Percentiles rank a stretch among this genome's conserved stretches.
Conservation (phyloP, 2,113 vertebrate species). For the Neotragus moschatus region DNA sequence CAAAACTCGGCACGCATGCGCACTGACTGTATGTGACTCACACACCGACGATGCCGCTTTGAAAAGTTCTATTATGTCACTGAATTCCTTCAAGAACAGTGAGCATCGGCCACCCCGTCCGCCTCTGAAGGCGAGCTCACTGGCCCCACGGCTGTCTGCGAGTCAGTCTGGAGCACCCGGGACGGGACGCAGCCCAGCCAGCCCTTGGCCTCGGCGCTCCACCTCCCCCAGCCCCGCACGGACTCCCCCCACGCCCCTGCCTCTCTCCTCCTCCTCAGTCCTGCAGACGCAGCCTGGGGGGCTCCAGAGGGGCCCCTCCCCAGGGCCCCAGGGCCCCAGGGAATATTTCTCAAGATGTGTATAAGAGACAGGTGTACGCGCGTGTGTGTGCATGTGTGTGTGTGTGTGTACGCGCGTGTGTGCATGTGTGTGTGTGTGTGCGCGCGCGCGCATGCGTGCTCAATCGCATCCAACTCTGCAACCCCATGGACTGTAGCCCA, state of each 20-base stretch:
- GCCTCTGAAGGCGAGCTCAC: not conserved
- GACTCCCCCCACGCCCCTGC: not conserved
- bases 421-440: too few relatives aligned
- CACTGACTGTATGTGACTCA: not conserved
- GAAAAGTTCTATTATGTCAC: not conserved
- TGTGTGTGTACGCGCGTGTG: accelerated
- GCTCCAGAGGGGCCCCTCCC: not conserved
- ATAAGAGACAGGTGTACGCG: too few relatives aligned
- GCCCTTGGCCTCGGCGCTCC: not conserved
- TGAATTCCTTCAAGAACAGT: not conserved
- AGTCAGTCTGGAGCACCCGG: accelerated
- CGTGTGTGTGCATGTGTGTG: too few relatives aligned
- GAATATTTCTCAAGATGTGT: not conserved
- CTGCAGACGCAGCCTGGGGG: not conserved
- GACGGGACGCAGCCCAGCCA: not conserved
- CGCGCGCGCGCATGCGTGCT: too few relatives aligned
- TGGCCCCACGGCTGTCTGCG: not conserved
- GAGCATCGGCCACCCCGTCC: not conserved
- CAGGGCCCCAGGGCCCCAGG: too few relatives aligned
- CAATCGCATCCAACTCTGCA: accelerated
- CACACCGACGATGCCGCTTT: not conserved
- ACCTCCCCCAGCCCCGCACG: accelerated
- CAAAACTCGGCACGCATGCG: accelerated
- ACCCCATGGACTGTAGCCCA: not conserved
- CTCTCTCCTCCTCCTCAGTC: not conserved